These are phyloP conservation scores for Dolichotis patagonum DNA, from an alignment of 2,113 vertebrate genomes.

Conservation along the genomic window DNA sequence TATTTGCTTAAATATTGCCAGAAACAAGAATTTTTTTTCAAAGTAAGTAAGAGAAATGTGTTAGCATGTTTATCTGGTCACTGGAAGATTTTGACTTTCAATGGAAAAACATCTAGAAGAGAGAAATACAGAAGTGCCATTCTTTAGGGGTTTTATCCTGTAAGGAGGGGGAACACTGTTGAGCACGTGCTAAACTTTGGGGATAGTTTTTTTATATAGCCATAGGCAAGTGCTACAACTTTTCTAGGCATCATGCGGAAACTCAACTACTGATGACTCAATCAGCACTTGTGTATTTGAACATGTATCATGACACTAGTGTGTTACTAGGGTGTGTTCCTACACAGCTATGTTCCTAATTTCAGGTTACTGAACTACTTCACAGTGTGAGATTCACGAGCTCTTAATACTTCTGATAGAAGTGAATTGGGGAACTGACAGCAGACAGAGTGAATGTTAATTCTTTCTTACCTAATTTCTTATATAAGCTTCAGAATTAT, in stretches of 20 bases:
- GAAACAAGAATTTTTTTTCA: constrained; percentile 81
- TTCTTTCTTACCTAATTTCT: neutral
- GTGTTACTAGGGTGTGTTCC: neutral
- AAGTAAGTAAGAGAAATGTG: constrained; percentile 81
- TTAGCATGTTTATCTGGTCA: constrained; percentile 77
- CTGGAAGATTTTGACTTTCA: constrained; percentile 69
- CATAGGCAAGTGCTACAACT: neutral
- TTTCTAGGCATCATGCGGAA: neutral
- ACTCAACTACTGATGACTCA: neutral
- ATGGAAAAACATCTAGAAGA: neutral
- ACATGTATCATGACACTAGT: neutral
- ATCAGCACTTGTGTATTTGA: neutral
- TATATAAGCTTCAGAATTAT: neutral
- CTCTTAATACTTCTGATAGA: neutral
- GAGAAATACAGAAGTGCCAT: neutral
- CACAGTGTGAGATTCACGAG: neutral
- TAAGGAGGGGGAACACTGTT: neutral
- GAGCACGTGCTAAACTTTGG: neutral
- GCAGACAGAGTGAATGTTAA: neutral
- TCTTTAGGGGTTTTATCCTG: rapidly evolving
- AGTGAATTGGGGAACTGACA: neutral
- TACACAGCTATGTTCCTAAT: neutral
- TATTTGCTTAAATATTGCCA: constrained; percentile 82
- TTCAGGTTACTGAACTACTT: neutral
- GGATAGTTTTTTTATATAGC: neutral